Base-by-base conservation (phyloP, 2,888 invertebrate genomes). In the Elaeidobius kamerunicus region DNA sequence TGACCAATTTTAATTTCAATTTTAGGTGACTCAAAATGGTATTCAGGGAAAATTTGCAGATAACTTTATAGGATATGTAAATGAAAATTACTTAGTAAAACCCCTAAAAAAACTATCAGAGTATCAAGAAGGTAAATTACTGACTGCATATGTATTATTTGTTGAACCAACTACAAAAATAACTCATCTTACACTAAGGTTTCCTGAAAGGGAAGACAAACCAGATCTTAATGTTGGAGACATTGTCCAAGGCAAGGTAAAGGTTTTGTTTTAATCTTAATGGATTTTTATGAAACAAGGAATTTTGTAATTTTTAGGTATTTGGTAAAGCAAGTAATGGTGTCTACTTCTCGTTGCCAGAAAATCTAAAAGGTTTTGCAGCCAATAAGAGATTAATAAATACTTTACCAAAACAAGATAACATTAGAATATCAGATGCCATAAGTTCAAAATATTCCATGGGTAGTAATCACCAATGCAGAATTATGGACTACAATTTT, bases 131-230 rank as follows among this genome's bases (percentile, higher is more conserved):
- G 76, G 75, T 2, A 74, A 79, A 44, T 77, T 75, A 59, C 72
- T 85, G 0, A 66, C 68, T 20, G 85, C 84, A 0, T 78, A 83
- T 17, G 77, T 88, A 3, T 69, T 88, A 2, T 88, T 86, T 67
- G 74, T 82, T 40, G 76, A 86, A 72, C 86, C 86, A 9, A 74
- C 82, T 0, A 78, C 84, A 1, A 86, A 86, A 68, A 76, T 83
- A 1, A 81, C 82, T 0, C 86, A 83, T 67, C 75, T 88, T 42
- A 82, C 82, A 1, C 73, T 80, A 66, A 58, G 61, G 28, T 55
- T 47, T 38, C 49, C 61, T 20, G 60, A 63, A 34, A 23, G 35
- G 4, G 52, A 58, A 20, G 57, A 54, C 7, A 2, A 43, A 38
- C 60, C 60, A 6, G 35, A 52, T 23, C 45, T 58, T 39, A 58